Evolutionary conservation across 1,140 invertebrate species (phyloP).

Genomic region (Drosophila sechellia): DNA sequence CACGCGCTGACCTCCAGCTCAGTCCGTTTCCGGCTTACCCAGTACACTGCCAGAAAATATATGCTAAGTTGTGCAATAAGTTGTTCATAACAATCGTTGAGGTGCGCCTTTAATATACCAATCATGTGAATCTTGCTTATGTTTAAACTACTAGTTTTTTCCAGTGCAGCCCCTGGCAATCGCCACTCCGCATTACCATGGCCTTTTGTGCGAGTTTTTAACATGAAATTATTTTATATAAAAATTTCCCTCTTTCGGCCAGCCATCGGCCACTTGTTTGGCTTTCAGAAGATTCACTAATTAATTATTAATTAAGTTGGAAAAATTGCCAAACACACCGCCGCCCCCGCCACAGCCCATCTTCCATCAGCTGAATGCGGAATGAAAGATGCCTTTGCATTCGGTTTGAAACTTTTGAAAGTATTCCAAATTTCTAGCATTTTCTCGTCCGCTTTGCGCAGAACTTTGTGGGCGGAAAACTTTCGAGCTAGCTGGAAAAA

Average conservation of each 20-base stretch:
- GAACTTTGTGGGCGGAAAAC: constrained; percentile 54
- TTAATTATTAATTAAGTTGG: constrained; percentile 81
- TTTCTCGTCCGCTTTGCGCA: constrained; percentile 48
- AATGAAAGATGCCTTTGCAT: constrained; percentile 32
- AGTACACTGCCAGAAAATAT: constrained; percentile 10
- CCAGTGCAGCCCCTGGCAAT: not conserved
- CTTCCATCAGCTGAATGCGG: constrained; percentile 3
- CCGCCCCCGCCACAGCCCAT: not conserved
- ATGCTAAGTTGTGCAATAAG: not conserved
- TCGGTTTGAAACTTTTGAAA: constrained; percentile 65
- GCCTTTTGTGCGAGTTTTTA: constrained; percentile 66
- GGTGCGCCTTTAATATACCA: too few species aligned
- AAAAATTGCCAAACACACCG: constrained; percentile 44
- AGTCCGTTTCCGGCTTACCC: constrained; percentile 1
- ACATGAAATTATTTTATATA: constrained; percentile 71
- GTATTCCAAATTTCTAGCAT: constrained; percentile 78
- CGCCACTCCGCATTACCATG: constrained; percentile 16
- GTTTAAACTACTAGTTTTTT: not conserved
- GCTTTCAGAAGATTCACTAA: constrained; percentile 73
- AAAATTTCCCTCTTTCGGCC: constrained; percentile 39
- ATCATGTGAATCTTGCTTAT: too few species aligned
- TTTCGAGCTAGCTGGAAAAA: constrained; percentile 46
- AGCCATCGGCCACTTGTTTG: constrained; percentile 61
- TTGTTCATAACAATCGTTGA: not conserved
- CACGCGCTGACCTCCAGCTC: constrained; percentile 56